These are phyloP conservation scores for Laupala kohalensis DNA, from an alignment of 1,140 invertebrate genomes.

Conservation along the genomic window DNA sequence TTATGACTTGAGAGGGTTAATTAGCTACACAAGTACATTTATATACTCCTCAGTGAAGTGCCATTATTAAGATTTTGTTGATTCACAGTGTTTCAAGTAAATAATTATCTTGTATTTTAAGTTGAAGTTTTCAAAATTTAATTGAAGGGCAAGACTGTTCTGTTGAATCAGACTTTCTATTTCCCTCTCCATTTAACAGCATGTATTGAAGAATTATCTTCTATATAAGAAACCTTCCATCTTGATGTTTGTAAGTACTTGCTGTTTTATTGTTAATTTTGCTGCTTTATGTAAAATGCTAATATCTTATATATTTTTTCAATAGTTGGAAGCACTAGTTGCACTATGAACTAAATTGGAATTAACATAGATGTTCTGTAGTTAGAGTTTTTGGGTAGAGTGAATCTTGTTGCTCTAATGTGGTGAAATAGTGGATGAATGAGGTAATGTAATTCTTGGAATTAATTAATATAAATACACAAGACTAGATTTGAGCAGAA, in stretches of 20 bases:
- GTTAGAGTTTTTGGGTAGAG: not conserved
- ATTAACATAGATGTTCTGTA: not conserved
- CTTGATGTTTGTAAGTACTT: slow-evolving; percentile 8
- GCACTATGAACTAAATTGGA: not conserved
- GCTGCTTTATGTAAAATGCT: slow-evolving; percentile 4
- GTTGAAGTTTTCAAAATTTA: not conserved
- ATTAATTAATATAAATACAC: not conserved
- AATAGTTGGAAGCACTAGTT: slow-evolving; percentile 3
- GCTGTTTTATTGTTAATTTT: not conserved
- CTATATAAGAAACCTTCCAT: not conserved
- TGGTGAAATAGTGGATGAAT: not conserved
- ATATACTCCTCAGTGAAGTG: not conserved
- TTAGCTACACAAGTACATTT: not conserved
- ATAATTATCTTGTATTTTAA: not conserved
- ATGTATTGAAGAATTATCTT: not conserved
- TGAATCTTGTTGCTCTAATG: not conserved
- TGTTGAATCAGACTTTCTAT: not conserved
- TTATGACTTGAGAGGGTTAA: not conserved
- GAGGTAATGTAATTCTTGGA: not conserved
- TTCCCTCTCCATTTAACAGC: not conserved
- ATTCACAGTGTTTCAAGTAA: not conserved
- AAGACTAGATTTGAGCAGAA: not conserved
- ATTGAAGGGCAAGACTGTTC: not conserved
- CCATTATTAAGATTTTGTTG: not conserved
- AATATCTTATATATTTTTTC: slow-evolving; percentile 1